Base-by-base conservation (phyloP, 2,888 invertebrate genomes). In the Caenorhabditis drosophilae region DNA sequence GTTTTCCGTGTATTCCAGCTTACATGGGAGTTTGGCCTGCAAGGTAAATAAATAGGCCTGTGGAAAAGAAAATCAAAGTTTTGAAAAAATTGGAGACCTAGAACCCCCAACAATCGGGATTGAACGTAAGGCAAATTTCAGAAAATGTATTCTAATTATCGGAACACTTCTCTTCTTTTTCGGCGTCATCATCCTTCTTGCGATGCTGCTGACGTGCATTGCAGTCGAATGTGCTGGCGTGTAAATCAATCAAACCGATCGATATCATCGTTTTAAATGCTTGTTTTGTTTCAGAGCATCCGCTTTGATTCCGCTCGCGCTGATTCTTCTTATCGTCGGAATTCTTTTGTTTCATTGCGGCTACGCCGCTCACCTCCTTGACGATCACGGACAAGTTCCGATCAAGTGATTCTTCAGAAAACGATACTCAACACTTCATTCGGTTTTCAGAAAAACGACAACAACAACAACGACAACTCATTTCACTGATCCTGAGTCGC, bases 301-400 rank as follows among this genome's bases (percentile, higher is more conserved):
- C 18, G 78, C 71, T 15, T 52, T 82, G 15, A 60, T 82, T 26
- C 80, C 81, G 4, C 67, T 83, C 7, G 82, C 79, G 12, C 45
- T 83, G n/a, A 71, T 83, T 35, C 72, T 83, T 23, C 73, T 83
- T 31, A 75, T 82, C 54, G 75, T 80, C 46, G 83, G 83, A 46
- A 70, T 83, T 23, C 61, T 80, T n/a, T 60, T 83, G 16, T 75
- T 83, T 66, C 83, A 83, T 54, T 82, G 81, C 61, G 83, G 83
- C 53, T 83, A 83, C 75, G 83, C 82, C 9, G 83, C 83, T 23
- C 79, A 83, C 62, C 74, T 83, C n/a, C 62, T 83, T 16, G 80
- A 82, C 44, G 71, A 74, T 31, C 68, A 69, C n/a, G 79, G 79
- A 53, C 70, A 73, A 16, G 69, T 81, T 31, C 78, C 78, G 12